These are phyloP conservation scores for Orthonychiurus folsomi DNA, from an alignment of 2,888 invertebrate genomes.

Conservation along the genomic window DNA sequence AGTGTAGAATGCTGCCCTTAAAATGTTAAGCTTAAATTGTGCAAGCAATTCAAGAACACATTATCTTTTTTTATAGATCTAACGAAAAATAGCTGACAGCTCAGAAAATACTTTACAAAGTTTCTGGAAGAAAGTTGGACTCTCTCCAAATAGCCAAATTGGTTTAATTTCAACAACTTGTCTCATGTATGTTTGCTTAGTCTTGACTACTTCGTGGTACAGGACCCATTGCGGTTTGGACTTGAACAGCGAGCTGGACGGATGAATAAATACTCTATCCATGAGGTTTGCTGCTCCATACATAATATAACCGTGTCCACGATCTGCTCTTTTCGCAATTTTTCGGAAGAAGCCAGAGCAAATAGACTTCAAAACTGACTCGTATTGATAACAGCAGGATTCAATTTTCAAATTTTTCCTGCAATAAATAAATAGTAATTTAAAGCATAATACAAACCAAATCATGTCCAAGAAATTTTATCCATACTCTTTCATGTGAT, in stretches of 20 bases:
- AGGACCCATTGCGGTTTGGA: conserved; percentile 7
- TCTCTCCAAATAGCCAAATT: conserved; percentile 4
- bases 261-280: conserved; percentile 3
- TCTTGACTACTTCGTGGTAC: conserved; percentile 12
- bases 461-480: neutral
- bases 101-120: neutral
- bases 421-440: neutral
- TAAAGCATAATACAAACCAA: neutral
- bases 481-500: neutral
- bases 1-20: too few relatives aligned
- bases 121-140: conserved; percentile 5
- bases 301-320: conserved; percentile 9
- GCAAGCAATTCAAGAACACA: too few relatives aligned
- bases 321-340: conserved; percentile 12
- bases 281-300: conserved; percentile 1
- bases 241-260: conserved; percentile 2
- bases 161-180: conserved; percentile 2
- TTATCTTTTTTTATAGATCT: too few relatives aligned
- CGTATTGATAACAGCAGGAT: neutral
- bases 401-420: neutral
- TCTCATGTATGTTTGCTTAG: conserved; percentile 12
- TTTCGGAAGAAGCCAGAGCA: conserved; percentile 14
- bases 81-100: too few relatives aligned
- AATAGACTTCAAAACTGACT: conserved; percentile 10
- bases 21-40: too few relatives aligned